Percentiles rank a stretch among this genome's conserved stretches.
Conservation (phyloP, 2,888 invertebrate species). For the Caenorhabditis macrosperma region DNA sequence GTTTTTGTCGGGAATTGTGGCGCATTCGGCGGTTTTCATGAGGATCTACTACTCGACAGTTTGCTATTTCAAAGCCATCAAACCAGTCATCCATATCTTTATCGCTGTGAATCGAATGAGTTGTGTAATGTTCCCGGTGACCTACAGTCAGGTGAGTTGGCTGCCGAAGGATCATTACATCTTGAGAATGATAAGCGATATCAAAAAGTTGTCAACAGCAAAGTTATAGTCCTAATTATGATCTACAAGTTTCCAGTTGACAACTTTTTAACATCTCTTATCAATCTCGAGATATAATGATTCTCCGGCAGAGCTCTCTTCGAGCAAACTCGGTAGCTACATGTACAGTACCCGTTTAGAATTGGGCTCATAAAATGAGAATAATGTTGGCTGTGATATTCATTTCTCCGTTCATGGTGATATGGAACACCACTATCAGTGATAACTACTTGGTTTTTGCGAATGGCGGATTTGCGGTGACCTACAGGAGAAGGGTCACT, state of each 20-base stretch:
- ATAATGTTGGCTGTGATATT: conserved; percentile 21
- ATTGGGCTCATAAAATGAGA: conserved; percentile 24
- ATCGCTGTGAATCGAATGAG: conserved; percentile 45
- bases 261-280: no score
- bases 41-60: conserved; percentile 18
- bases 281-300: no score
- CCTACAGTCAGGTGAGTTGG: conserved; percentile 32
- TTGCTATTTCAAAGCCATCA: conserved; percentile 32
- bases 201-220: no score
- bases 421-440: conserved; percentile 33
- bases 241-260: no score
- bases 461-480: conserved; percentile 32
- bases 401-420: conserved; percentile 23
- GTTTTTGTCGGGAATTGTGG: conserved; percentile 11
- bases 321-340: no score
- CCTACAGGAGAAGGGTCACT: conserved; percentile 16
- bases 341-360: no score
- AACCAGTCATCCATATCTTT: conserved; percentile 39
- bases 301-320: no score
- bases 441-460: conserved; percentile 8
- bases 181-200: no score
- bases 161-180: no score
- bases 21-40: conserved; percentile 28
- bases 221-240: no score
- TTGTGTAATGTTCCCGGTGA: conserved; percentile 45